A percentile compares a stretch with the other conserved stretches of the same genome.
Evolutionary conservation across 2,113 vertebrate genomes (phyloP).

Genomic region (Lepus europaeus): DNA sequence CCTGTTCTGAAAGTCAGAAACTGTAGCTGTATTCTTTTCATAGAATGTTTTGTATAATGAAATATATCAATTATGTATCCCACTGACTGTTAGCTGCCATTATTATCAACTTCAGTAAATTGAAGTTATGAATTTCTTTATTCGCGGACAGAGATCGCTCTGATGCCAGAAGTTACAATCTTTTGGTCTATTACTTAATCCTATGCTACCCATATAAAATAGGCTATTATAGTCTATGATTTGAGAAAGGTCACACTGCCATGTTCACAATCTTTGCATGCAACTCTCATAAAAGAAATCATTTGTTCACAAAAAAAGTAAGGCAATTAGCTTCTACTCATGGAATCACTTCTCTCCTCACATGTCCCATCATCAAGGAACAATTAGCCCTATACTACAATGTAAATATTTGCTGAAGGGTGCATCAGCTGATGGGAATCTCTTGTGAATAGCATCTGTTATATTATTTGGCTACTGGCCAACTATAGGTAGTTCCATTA

Average conservation of each 20-base stretch:
- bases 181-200: neutral
- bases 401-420: neutral
- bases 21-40: neutral
- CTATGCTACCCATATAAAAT: neutral
- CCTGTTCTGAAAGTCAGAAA: neutral
- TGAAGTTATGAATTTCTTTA: neutral
- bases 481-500: neutral
- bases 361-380: neutral
- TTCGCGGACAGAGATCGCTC: neutral
- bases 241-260: neutral
- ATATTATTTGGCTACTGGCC: neutral
- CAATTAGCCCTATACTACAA: neutral
- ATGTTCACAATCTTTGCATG: neutral
- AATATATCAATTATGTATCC: neutral
- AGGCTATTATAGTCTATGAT: neutral
- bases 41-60: neutral
- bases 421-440: neutral
- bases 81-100: neutral
- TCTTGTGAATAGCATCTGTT: neutral
- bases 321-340: neutral
- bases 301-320: neutral
- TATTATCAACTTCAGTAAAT: neutral
- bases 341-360: neutral
- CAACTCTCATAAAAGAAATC: neutral
- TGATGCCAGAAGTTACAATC: neutral